Base-by-base conservation (phyloP, 2,113 vertebrate species). In the Chascanopsetta lugubris region DNA sequence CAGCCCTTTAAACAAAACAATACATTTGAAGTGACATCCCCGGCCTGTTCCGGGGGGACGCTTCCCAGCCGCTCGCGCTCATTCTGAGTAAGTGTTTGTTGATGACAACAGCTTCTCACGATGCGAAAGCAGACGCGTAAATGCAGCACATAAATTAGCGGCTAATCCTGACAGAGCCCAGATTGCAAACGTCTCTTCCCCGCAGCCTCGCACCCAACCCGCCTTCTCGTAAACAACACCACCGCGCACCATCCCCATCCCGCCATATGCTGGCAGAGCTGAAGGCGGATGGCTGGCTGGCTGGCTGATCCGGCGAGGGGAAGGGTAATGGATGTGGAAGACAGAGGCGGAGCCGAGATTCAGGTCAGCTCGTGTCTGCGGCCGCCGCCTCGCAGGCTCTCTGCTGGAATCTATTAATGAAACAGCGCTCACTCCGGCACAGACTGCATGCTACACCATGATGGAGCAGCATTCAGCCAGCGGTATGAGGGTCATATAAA, bases 401-500 rank as follows among this genome's bases (percentile, higher is more conserved):
- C 58, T 69, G 56, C 67, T 67, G 71, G 89, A 86, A 92, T 92
- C 87, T 86, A 91, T 92, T 88, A 87, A 90, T 91, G 89, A 91
- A 91, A 88, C 25, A 69, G 81, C 71, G 34, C 66, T 59, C 34
- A 32, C 53, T 42, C 61, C 47, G 69, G 64, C 82, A 70, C 56
- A n/a, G 76, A 38, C 58, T 67, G 79, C 8, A 18, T 51, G 64
- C 72, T 43, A 64, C 66, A 11, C 18, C 17, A 75, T 90, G 87
- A 90, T 88, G 66, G 85, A 90, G 73, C 64, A 68, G 40, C 45
- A 8, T 77, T 72, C 83, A 50, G 15, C 72, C 12, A 49, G 36
- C 55, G 32, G 32, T 73, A 79, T 10, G 72, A 82, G 58, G 77
- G 72, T 77, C 79, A 80, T 83, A 89, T 90, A 87, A 91, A 87